A percentile compares a stretch with the other conserved stretches of the same genome.
These are phyloP conservation scores for Polyommatus icarus DNA, from an alignment of 2,888 invertebrate genomes.

Conservation along the genomic window DNA sequence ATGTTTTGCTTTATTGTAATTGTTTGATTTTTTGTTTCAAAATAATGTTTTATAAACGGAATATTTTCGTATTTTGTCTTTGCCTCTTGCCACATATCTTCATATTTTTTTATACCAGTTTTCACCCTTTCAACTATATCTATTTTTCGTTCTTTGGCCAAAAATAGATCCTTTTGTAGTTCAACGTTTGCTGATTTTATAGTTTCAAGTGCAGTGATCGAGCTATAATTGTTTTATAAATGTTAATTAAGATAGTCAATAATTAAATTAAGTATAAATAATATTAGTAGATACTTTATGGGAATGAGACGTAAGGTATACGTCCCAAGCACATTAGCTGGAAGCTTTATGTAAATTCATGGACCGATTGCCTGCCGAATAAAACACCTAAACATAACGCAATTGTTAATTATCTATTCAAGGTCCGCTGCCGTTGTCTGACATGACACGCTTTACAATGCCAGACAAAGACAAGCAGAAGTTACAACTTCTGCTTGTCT, in stretches of 20 bases:
- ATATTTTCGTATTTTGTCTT: constrained; percentile 63
- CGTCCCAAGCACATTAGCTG: too few species aligned
- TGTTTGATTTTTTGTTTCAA: constrained; percentile 48
- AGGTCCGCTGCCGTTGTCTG: too few species aligned
- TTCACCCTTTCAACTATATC: constrained; percentile 52
- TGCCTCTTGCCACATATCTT: constrained; percentile 57
- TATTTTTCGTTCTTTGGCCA: constrained; percentile 53
- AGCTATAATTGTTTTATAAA: constrained; percentile 48
- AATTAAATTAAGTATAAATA: background rate
- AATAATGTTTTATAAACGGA: constrained; percentile 56
- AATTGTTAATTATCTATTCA: too few species aligned
- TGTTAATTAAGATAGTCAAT: background rate
- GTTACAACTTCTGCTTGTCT: too few species aligned
- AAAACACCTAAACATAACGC: too few species aligned
- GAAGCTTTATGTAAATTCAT: too few species aligned
- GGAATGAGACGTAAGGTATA: too few species aligned
- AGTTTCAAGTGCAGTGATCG: constrained; percentile 52
- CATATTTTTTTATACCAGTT: constrained; percentile 59
- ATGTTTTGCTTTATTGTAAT: constrained; percentile 49
- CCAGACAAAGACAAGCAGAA: too few species aligned
- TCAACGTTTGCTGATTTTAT: constrained; percentile 60
- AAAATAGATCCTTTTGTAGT: constrained; percentile 55
- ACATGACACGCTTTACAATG: too few species aligned
- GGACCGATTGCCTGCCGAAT: too few species aligned
- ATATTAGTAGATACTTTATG: too few species aligned